These are phyloP conservation scores for Pempheris klunzingeri DNA, from an alignment of 2,797 vertebrate species.

Conservation along the genomic window DNA sequence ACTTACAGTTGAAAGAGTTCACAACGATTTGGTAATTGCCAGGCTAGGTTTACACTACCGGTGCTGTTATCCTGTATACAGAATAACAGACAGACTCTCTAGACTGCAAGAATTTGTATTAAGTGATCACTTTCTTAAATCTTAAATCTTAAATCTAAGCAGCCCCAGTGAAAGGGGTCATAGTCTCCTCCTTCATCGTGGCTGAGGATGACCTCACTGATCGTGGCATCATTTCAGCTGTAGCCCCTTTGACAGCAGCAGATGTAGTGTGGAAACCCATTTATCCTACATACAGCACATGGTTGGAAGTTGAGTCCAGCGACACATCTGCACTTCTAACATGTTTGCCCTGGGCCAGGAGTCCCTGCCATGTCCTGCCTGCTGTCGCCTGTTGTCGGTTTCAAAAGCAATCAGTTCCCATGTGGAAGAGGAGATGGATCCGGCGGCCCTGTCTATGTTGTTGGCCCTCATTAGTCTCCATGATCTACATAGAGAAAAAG, in stretches of 20 bases:
- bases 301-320: conserved; percentile 14
- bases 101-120: background rate
- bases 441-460: background rate
- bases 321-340: conserved; percentile 11
- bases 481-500: background rate
- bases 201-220: background rate
- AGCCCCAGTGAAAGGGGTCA: background rate
- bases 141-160: conserved; percentile 3
- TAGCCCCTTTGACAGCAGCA: conserved; percentile 5
- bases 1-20: background rate
- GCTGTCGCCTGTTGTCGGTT: conserved; percentile 23
- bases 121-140: background rate
- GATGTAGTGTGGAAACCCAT: conserved; percentile 3
- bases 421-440: conserved; percentile 1
- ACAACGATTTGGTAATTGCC: background rate
- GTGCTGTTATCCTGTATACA: background rate
- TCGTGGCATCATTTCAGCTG: conserved; percentile 3
- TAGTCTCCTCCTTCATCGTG: background rate
- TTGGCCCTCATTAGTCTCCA: background rate
- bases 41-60: background rate
- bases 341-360: background rate
- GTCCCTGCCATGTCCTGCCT: conserved; percentile 19
- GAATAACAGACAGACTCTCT: background rate
- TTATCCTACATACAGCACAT: conserved; percentile 1
- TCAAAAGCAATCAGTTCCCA: conserved; percentile 17